Evolutionary conservation across 2,888 invertebrate genomes (phyloP).

Genomic region (Myathropa florea): DNA sequence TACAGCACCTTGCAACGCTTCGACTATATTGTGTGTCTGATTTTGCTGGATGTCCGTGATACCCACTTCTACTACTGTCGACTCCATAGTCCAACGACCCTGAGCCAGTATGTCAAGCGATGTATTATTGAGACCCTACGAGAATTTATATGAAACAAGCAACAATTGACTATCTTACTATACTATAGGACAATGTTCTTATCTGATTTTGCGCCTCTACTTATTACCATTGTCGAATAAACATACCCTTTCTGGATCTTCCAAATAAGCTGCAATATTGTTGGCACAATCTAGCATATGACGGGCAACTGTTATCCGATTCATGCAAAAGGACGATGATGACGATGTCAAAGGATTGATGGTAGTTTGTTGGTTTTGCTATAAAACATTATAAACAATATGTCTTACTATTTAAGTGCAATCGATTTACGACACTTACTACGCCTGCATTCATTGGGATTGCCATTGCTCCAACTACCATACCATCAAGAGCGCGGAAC

Average conservation of each 20-base stretch:
- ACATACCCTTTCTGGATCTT: conserved; percentile 78
- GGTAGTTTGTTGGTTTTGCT: conserved; percentile 74
- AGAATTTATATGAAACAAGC: conserved; percentile 9
- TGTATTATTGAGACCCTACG: conserved; percentile 79
- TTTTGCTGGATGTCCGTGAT: conserved; percentile 80
- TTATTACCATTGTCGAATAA: not conserved
- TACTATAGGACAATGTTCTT: not conserved
- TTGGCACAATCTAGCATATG: conserved; percentile 81
- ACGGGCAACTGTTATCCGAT: conserved; percentile 80
- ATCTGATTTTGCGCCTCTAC: not conserved
- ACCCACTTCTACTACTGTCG: conserved; percentile 80
- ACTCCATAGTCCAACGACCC: conserved; percentile 81
- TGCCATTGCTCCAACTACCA: conserved; percentile 81
- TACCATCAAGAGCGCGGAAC: conserved; percentile 79
- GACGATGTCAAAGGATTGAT: conserved; percentile 77
- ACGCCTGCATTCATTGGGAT: conserved; percentile 78
- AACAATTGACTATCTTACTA: not conserved
- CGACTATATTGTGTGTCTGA: conserved; percentile 78
- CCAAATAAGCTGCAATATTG: conserved; percentile 80
- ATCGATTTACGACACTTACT: conserved; percentile 34
- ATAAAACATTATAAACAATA: conserved; percentile 9
- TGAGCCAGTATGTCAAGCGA: conserved; percentile 80
- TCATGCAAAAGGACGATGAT: conserved; percentile 80
- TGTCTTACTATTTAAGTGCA: not conserved
- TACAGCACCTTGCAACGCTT: conserved; percentile 80